Conservation (phyloP, 1,140 invertebrate species). For the Procambarus clarkii region DNA sequence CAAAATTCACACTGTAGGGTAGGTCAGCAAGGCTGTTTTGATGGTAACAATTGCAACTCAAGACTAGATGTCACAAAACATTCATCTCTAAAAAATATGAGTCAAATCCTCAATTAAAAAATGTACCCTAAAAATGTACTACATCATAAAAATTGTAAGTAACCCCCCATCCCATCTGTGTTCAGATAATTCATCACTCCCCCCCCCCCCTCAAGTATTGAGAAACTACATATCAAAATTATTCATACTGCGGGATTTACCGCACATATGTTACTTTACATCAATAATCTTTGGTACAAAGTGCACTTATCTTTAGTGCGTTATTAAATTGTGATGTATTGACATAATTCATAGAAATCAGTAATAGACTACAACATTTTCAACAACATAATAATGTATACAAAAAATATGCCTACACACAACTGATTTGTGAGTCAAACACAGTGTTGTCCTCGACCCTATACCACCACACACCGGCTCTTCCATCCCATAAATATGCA, state of each 20-base stretch:
- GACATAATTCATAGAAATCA: not conserved
- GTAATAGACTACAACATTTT: not conserved
- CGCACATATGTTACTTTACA: not conserved
- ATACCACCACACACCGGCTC: not conserved
- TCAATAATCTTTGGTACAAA: constrained; percentile 4
- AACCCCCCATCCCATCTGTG: not conserved
- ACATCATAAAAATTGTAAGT: not conserved
- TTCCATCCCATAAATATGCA: not conserved
- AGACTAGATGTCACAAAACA: constrained; percentile 3
- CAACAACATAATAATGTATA: not conserved
- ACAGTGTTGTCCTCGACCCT: not conserved
- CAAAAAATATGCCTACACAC: not conserved
- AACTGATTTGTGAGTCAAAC: not conserved
- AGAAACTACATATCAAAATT: not conserved
- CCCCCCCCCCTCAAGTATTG: not conserved
- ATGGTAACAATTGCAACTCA: constrained; percentile 12
- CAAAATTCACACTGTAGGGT: constrained; percentile 8
- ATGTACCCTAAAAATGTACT: constrained; percentile 6
- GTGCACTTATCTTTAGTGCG: not conserved
- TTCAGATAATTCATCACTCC: not conserved
- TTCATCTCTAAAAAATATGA: constrained; percentile 8
- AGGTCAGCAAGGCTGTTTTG: not conserved
- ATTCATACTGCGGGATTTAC: not conserved
- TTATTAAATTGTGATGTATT: not conserved
- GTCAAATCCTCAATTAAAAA: constrained; percentile 15